A percentile compares a stretch with the other conserved stretches of the same genome.
phyloP scores from a whole-genome alignment of 2,888 invertebrate species.

The Zele albiditarsus region DNA sequence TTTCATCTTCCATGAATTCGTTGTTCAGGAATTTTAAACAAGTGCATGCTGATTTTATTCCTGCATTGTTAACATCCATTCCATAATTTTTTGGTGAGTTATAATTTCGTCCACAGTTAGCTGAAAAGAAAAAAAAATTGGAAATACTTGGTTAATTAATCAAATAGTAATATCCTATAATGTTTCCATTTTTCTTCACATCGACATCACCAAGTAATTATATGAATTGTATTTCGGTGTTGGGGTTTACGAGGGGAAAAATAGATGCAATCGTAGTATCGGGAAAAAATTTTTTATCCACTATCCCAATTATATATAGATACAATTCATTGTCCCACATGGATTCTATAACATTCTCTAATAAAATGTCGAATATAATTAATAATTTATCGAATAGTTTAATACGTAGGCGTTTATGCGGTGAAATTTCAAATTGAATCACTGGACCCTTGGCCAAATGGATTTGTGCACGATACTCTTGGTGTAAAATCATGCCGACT shows the following conservation, averaged over 20 bases:
- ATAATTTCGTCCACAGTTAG: background rate
- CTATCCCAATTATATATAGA: background rate
- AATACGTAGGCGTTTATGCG: background rate
- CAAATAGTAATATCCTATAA: background rate
- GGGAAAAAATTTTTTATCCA: background rate
- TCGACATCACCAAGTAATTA: background rate
- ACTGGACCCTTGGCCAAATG: conserved; percentile 23
- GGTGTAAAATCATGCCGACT: conserved; percentile 54
- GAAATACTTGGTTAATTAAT: background rate
- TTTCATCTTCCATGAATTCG: background rate
- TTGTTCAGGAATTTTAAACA: background rate
- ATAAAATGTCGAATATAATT: background rate
- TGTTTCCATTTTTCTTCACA: too few relatives aligned
- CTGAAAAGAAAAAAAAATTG: background rate
- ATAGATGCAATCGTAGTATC: background rate
- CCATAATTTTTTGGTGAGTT: background rate
- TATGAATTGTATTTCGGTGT: background rate
- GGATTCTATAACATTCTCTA: background rate
- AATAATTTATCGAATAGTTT: background rate
- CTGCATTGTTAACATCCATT: background rate
- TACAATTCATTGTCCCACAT: background rate
- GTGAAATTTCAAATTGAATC: background rate
- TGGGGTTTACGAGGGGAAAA: background rate
- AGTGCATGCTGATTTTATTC: conserved; percentile 1
- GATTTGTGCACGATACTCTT: conserved; percentile 46